Evolutionary conservation across 2,888 invertebrate genomes (phyloP), one percentile per base, ranked within the genome.

Genomic region (Bellardia pandia): DNA sequence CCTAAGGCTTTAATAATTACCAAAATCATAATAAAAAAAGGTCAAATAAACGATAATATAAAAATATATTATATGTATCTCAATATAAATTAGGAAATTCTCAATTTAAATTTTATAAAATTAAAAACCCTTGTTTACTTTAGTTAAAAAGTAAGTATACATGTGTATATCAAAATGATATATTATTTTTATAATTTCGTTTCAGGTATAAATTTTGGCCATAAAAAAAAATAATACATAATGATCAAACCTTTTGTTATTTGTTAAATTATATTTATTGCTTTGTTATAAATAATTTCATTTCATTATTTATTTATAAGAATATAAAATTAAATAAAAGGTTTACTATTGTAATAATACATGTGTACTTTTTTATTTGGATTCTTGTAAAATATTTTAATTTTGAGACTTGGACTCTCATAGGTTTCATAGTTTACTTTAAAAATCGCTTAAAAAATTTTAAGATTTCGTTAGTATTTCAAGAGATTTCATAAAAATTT

Each of bases 291-390:
- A 13, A 74, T 13, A 81, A 45, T 37, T 23, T 68, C 42, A 74
- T 77, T 77, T 66, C 33, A 76, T 62, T 48, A 56, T 56, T 62
- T 58, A 51, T 8, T 69, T 60, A 9, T 71, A 60, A 74, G 45
- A 74, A 58, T 53, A 72, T 40, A 60, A 48, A n/a, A 51, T 30
- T 37, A 51, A 69, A 51, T 14, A 37, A 37, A 16, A 53, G 16
- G 16, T 53, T 37, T 16, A 14, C 7, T 56, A 13, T 72, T 64
- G 60, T 60, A 33, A n/a, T 51, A 51, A 51, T 48, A 23, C 7
- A 23, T 5, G 16, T 2, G 16, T 23, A 56, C 3, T 45, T 37
- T 5, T 37, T 37, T 37, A 37, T 4, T 37, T 23, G 23, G 23
- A 23, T 23, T 23, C 23, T 23, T 23, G 23, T 23, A 23, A 23